phyloP scores from a whole-genome alignment of 30 jellyfish, hydroid and myxozoan species.

The Aurelia aurita complex sp. Pacific region DNA sequence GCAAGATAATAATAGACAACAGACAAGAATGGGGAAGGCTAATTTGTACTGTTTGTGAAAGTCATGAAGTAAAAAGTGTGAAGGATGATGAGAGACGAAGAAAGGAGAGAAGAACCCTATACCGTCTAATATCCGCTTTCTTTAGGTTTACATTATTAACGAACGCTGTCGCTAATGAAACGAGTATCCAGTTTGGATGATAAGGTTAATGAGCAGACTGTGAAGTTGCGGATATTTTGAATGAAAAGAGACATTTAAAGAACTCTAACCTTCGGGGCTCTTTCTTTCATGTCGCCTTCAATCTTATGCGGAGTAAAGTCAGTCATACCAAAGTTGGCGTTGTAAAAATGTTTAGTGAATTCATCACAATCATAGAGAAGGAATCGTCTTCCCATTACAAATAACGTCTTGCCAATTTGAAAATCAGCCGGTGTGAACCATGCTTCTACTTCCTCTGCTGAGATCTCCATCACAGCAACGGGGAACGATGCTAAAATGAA shows the following conservation, averaged over 20 bases:
- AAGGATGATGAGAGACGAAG: too few species aligned
- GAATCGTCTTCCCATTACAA: constrained; percentile 94
- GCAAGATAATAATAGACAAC: too few species aligned
- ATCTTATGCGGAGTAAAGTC: constrained; percentile 84
- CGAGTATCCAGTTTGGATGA: too few species aligned
- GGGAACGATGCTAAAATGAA: constrained; percentile 89
- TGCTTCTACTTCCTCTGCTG: constrained; percentile 87
- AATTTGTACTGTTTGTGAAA: too few species aligned
- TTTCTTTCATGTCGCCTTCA: constrained; percentile 37
- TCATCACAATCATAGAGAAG: constrained; percentile 94
- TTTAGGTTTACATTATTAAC: too few species aligned
- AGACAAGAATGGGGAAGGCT: too few species aligned
- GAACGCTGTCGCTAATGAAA: too few species aligned
- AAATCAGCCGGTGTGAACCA: constrained; percentile 95
- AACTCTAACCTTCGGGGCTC: constrained; percentile 54
- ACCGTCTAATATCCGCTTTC: too few species aligned
- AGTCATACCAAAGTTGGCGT: constrained; percentile 59
- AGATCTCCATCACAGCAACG: constrained; percentile 87
- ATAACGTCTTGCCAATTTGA: constrained; percentile 79
- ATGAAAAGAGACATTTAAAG: not conserved
- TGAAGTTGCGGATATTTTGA: too few species aligned
- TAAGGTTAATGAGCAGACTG: too few species aligned
- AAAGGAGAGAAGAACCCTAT: too few species aligned
- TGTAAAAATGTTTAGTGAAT: constrained; percentile 76
- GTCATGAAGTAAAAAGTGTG: too few species aligned